A percentile compares a stretch with the other conserved stretches of the same genome.
Conservation (phyloP, 1,140 invertebrate genomes). For the Drosophila sp. region DNA sequence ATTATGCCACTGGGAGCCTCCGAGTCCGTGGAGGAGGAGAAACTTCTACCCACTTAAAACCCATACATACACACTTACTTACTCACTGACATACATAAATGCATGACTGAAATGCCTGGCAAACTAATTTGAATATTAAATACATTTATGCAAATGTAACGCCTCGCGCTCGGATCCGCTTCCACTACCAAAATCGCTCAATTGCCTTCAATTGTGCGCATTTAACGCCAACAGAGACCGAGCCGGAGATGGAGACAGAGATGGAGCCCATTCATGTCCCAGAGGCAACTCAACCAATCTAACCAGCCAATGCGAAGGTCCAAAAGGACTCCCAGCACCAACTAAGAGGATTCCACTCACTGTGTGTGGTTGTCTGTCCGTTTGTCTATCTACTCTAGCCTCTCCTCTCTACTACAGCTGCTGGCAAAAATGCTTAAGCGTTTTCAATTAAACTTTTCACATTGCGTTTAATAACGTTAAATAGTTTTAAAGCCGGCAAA, state of each 20-base stretch:
- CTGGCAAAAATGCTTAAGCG: conserved; percentile 30
- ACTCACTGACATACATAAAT: conserved; percentile 28
- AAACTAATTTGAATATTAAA: conserved; percentile 77
- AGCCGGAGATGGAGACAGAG: neutral
- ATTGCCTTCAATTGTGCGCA: conserved; percentile 73
- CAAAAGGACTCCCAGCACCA: neutral
- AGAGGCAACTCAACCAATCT: conserved; percentile 11
- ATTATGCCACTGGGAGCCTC: conserved; percentile 6
- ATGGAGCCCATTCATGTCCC: neutral
- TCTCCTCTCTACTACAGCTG: conserved; percentile 5
- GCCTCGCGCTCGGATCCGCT: conserved; percentile 35
- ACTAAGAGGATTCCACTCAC: neutral
- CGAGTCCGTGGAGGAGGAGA: neutral
- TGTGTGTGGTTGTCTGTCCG: neutral
- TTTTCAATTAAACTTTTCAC: conserved; percentile 78
- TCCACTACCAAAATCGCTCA: conserved; percentile 53
- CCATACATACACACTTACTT: conserved; percentile 3
- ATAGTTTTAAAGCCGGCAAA: conserved; percentile 65
- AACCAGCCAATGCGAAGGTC: neutral
- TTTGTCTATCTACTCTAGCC: conserved; percentile 31
- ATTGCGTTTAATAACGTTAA: conserved; percentile 71
- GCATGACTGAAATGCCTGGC: conserved; percentile 51
- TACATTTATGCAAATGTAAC: conserved; percentile 75
- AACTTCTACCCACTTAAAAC: conserved; percentile 1
- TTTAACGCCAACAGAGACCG: conserved; percentile 55